These are phyloP conservation scores for Xanthorhoe spadicearia DNA, from an alignment of 2,888 invertebrate genomes.

Conservation along the genomic window DNA sequence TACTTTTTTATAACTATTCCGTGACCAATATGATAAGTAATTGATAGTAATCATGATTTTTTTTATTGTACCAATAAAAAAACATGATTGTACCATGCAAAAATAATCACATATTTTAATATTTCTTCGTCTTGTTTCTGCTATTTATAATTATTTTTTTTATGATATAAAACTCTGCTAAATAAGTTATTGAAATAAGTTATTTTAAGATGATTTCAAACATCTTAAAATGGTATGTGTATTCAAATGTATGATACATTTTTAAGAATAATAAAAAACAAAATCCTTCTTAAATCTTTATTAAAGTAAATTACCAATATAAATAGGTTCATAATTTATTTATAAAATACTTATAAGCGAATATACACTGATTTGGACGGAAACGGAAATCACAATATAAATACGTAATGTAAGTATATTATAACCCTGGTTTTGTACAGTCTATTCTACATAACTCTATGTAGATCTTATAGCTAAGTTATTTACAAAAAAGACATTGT, in stretches of 20 bases:
- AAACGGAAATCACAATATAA: conserved; percentile 73
- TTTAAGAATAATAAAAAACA: background rate
- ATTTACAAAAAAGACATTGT: conserved; percentile 37
- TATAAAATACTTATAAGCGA: conserved; percentile 58
- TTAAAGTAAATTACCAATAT: conserved; percentile 54
- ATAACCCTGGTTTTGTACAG: conserved; percentile 46
- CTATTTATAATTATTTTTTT: no score
- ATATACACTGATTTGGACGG: conserved; percentile 63
- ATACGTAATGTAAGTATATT: conserved; percentile 74
- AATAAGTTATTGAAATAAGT: no score
- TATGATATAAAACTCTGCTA: no score
- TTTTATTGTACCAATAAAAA: no score
- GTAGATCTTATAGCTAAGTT: conserved; percentile 51
- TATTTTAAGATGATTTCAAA: no score
- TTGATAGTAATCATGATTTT: no score
- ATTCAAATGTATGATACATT: background rate
- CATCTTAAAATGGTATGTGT: no score
- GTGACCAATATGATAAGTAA: no score
- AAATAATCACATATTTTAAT: no score
- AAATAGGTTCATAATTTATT: conserved; percentile 68
- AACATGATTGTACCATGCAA: no score
- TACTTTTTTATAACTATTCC: no score
- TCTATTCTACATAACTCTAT: conserved; percentile 67
- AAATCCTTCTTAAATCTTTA: conserved; percentile 31
- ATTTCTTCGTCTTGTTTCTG: no score